phyloP scores from a whole-genome alignment of 2,888 invertebrate species.

The Drosophila subsilvestris region DNA sequence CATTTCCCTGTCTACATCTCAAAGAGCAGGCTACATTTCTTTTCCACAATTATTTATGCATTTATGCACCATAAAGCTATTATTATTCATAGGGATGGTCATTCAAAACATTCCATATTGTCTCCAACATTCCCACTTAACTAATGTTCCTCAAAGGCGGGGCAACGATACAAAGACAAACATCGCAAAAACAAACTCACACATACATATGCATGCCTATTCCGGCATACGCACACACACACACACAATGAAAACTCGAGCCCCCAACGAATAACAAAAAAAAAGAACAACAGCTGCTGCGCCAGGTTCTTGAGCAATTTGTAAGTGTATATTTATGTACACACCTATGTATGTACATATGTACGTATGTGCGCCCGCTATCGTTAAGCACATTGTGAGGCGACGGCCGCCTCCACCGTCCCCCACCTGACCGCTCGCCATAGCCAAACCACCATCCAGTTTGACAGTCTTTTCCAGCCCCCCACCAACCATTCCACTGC shows the following conservation, averaged over 20 bases:
- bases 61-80: neutral
- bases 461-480: slow-evolving; percentile 17
- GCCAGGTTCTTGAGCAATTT: slow-evolving; percentile 52
- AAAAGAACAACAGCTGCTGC: slow-evolving; percentile 47
- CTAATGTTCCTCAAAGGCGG: neutral
- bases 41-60: neutral
- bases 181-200: slow-evolving; percentile 26
- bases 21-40: no score
- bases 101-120: neutral
- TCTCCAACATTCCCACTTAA: neutral
- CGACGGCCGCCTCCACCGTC: slow-evolving; percentile 14
- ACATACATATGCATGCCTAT: slow-evolving; percentile 7
- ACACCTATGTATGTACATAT: slow-evolving; percentile 7
- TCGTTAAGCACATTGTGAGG: slow-evolving; percentile 35
- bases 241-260: slow-evolving; percentile 47
- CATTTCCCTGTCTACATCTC: no score
- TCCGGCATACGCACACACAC: slow-evolving; percentile 10
- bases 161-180: slow-evolving; percentile 2
- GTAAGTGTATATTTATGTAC: slow-evolving; percentile 14
- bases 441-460: neutral
- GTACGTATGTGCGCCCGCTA: slow-evolving; percentile 10
- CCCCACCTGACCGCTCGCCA: neutral
- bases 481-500: slow-evolving; percentile 7
- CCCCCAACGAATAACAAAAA: slow-evolving; percentile 60
- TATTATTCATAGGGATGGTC: neutral